These are phyloP conservation scores for Parnassius smintheus DNA, from an alignment of 2,888 invertebrate genomes.

Conservation along the genomic window DNA sequence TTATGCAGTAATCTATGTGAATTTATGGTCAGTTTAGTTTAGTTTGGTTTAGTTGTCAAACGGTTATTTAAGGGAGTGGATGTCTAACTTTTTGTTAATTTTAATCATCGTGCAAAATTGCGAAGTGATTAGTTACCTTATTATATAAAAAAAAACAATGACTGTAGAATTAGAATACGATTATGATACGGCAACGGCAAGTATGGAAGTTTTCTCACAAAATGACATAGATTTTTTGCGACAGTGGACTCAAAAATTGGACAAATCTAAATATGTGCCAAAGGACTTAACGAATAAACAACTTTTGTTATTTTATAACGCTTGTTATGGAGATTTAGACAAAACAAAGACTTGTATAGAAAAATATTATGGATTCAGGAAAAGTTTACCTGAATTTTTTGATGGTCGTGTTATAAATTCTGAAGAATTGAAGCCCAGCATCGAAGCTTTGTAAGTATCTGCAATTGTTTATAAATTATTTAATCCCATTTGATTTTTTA, in stretches of 20 bases:
- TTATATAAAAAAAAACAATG: constrained; percentile 46
- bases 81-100: constrained; percentile 40
- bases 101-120: constrained; percentile 46
- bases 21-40: too few species aligned
- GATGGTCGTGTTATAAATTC: constrained; percentile 77
- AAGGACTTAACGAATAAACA: constrained; percentile 81
- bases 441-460: constrained; percentile 77
- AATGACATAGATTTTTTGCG: constrained; percentile 68
- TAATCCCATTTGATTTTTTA: neutral
- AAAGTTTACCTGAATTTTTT: constrained; percentile 83
- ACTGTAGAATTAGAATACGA: constrained; percentile 67
- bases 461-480: neutral
- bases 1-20: too few species aligned
- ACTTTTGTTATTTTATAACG: constrained; percentile 83
- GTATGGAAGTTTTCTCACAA: constrained; percentile 75
- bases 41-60: constrained; percentile 66
- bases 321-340: constrained; percentile 82
- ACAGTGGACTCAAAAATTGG: constrained; percentile 71
- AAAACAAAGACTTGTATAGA: constrained; percentile 83
- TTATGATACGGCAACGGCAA: constrained; percentile 61
- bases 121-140: constrained; percentile 36
- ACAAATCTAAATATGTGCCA: constrained; percentile 74
- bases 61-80: constrained; percentile 36
- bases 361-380: constrained; percentile 81
- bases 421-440: constrained; percentile 66